Percentiles rank a stretch among this genome's conserved stretches.
Evolutionary conservation across 1,140 invertebrate species (phyloP).

Genomic region (Sesamia nonagrioides): DNA sequence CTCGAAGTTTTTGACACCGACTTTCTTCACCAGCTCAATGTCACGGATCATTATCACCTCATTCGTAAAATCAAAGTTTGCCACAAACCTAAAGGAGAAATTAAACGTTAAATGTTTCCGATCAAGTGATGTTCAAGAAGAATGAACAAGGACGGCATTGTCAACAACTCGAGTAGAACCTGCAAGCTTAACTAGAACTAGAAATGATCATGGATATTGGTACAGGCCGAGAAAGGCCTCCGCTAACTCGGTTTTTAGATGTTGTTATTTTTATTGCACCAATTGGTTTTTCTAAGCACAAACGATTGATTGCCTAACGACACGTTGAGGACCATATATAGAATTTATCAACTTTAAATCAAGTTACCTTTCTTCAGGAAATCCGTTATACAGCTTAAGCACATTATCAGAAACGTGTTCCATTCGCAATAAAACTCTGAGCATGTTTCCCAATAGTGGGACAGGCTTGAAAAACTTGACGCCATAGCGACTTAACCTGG

Average conservation of each 20-base stretch:
- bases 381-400: constrained; percentile 51
- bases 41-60: constrained; percentile 87
- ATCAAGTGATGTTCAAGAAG: too few relatives aligned
- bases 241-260: too few relatives aligned
- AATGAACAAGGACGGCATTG: too few relatives aligned
- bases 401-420: constrained; percentile 59
- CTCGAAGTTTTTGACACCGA: constrained; percentile 89
- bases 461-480: constrained; percentile 55
- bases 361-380: constrained; percentile 64
- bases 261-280: too few relatives aligned
- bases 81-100: constrained; percentile 79
- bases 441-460: constrained; percentile 64
- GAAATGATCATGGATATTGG: too few relatives aligned
- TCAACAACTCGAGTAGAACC: too few relatives aligned
- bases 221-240: too few relatives aligned
- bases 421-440: constrained; percentile 36
- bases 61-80: constrained; percentile 82
- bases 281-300: too few relatives aligned
- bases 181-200: too few relatives aligned
- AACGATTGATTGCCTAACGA: too few relatives aligned
- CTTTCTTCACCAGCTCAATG: constrained; percentile 88
- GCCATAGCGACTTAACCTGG: constrained; percentile 60
- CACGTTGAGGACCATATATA: neutral
- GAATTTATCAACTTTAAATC: too few relatives aligned
- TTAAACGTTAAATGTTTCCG: neutral